phyloP scores from a whole-genome alignment of 2,888 invertebrate genomes.

The Papilio demoleus region DNA sequence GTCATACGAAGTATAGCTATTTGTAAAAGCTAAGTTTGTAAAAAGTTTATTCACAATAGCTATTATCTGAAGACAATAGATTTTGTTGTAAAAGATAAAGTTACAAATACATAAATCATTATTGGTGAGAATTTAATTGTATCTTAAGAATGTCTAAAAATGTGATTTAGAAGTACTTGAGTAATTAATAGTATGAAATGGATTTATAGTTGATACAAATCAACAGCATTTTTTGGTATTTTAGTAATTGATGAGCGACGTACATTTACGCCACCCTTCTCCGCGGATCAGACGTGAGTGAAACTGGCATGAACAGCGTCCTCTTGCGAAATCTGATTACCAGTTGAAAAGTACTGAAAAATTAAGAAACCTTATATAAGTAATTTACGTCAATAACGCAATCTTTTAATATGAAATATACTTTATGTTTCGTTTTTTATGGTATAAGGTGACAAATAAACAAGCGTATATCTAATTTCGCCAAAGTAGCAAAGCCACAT shows the following conservation, averaged over 20 bases:
- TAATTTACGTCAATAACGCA: no score
- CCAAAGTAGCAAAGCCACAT: not conserved
- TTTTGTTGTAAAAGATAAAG: no score
- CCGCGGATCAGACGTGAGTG: constrained; percentile 92
- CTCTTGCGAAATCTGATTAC: constrained; percentile 89
- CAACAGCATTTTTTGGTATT: constrained; percentile 72
- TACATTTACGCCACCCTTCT: constrained; percentile 80
- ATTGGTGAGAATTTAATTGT: no score
- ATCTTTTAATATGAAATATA: not conserved
- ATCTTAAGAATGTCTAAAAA: no score
- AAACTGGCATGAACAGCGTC: constrained; percentile 93
- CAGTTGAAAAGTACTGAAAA: constrained; percentile 92
- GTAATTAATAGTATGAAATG: not conserved
- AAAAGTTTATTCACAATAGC: no score
- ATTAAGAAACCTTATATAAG: no score
- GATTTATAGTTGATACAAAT: constrained; percentile 53
- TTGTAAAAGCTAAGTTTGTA: no score
- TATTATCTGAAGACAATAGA: no score
- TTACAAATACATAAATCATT: no score
- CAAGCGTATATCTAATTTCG: not conserved
- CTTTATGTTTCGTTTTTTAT: not conserved
- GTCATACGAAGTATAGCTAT: no score
- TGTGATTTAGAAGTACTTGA: no score
- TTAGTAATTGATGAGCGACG: constrained; percentile 88
- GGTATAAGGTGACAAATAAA: not conserved